Evolutionary conservation across 2,797 vertebrate species (phyloP).

Genomic region (Rallus crepitans): DNA sequence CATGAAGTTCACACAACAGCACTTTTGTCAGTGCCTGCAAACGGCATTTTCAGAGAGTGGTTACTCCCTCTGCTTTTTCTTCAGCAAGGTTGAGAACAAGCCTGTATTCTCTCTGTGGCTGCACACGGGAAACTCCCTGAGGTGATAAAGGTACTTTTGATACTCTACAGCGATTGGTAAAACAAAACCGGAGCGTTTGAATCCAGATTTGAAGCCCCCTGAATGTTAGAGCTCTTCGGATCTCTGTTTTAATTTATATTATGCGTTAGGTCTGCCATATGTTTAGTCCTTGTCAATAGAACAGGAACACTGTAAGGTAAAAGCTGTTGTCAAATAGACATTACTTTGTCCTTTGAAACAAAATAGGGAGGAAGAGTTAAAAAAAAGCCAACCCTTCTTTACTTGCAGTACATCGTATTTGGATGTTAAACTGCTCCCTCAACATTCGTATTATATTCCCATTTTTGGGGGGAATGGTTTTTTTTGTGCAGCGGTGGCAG

Average conservation of each 20-base stretch:
- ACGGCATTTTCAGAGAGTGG: neutral
- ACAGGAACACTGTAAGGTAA: neutral
- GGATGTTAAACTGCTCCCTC: neutral
- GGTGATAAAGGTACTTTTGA: neutral
- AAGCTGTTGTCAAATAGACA: neutral
- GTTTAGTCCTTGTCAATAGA: neutral
- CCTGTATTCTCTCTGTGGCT: neutral
- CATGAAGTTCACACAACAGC: neutral
- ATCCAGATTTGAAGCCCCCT: neutral
- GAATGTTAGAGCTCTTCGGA: neutral
- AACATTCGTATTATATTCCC: neutral
- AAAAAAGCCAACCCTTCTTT: neutral
- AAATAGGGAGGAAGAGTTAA: neutral
- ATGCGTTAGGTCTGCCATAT: neutral
- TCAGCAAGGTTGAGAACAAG: neutral
- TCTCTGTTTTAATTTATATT: neutral
- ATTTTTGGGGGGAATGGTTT: neutral
- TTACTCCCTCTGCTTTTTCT: neutral
- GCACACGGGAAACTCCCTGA: neutral
- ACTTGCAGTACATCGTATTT: neutral
- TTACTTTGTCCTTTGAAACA: neutral
- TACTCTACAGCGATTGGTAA: neutral
- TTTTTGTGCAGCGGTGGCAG: neutral
- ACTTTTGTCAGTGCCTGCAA: neutral
- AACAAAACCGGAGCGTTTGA: neutral